These are phyloP conservation scores for Camponotus vicinus DNA, from an alignment of 1,140 invertebrate genomes.

Conservation along the genomic window DNA sequence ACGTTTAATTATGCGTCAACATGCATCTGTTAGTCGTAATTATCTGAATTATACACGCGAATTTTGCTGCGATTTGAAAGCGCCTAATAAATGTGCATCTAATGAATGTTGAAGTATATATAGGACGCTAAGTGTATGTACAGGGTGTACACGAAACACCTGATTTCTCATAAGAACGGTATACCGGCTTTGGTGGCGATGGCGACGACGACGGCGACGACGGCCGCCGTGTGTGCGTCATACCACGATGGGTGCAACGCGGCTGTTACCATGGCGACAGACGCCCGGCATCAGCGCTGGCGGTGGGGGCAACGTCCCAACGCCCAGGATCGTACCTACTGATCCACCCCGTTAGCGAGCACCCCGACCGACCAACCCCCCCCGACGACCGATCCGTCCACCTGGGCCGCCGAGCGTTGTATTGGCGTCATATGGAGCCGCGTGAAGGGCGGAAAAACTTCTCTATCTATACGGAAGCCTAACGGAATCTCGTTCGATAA, in stretches of 20 bases:
- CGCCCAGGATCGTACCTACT: slow-evolving; percentile 83
- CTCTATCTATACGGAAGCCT: slow-evolving; percentile 8
- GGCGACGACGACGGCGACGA: background rate
- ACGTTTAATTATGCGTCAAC: background rate
- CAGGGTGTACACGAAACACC: slow-evolving; percentile 61
- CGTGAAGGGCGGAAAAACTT: slow-evolving; percentile 31
- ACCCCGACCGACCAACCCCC: slow-evolving; percentile 38
- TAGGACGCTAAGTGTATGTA: background rate
- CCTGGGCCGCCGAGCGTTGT: slow-evolving; percentile 37
- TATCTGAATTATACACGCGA: background rate
- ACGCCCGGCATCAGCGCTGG: slow-evolving; percentile 82
- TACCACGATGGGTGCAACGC: slow-evolving; percentile 82
- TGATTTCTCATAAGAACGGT: slow-evolving; percentile 61
- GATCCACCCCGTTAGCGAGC: slow-evolving; percentile 73
- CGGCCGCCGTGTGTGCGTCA: slow-evolving; percentile 74
- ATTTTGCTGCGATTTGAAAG: background rate
- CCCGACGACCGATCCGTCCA: slow-evolving; percentile 46
- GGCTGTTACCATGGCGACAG: slow-evolving; percentile 86
- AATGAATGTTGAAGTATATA: background rate
- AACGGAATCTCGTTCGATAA: slow-evolving; percentile 43
- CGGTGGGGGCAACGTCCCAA: slow-evolving; percentile 85
- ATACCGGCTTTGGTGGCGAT: slow-evolving; percentile 45
- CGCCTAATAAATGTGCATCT: background rate
- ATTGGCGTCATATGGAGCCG: slow-evolving; percentile 57
- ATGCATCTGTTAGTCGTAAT: background rate